A percentile compares a stretch with the other conserved stretches of the same genome.
These are phyloP conservation scores for Rhagophthalmus giganteus DNA, from an alignment of 2,888 invertebrate genomes.

Conservation along the genomic window DNA sequence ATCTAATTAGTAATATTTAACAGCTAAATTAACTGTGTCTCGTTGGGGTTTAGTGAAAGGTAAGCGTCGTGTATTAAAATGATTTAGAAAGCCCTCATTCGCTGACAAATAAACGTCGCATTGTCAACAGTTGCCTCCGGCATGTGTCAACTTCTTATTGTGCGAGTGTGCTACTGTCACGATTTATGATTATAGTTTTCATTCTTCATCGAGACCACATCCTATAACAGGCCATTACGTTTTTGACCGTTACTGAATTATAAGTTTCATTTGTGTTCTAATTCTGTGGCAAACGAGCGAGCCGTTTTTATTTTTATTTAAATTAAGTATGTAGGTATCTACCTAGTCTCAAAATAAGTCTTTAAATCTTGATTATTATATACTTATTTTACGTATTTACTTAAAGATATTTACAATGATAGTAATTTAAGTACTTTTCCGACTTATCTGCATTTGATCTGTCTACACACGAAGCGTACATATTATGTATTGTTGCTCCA, in stretches of 20 bases:
- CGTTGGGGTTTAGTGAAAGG: too few species aligned
- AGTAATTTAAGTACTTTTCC: too few species aligned
- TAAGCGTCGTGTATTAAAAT: too few species aligned
- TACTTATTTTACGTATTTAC: too few species aligned
- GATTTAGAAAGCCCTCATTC: too few species aligned
- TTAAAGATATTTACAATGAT: too few species aligned
- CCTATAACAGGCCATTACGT: constrained; percentile 2
- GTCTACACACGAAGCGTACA: constrained; percentile 16
- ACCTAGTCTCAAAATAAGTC: too few species aligned
- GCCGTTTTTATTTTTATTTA: too few species aligned
- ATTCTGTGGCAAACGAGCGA: constrained; percentile 7
- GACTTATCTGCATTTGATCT: constrained; percentile 9
- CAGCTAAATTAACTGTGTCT: too few species aligned
- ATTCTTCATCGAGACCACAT: constrained; percentile 11
- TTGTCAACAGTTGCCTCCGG: constrained; percentile 12
- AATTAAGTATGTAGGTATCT: too few species aligned
- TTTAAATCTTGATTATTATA: too few species aligned
- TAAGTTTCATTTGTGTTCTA: constrained; percentile 5
- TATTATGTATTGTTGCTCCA: constrained; percentile 8
- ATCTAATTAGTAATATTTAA: too few species aligned
- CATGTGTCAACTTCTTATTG: constrained; percentile 15
- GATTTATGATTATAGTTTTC: constrained; percentile 14
- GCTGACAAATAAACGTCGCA: constrained; percentile 17
- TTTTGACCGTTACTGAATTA: constrained; percentile 7
- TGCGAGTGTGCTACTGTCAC: constrained; percentile 14